A percentile compares a stretch with the other conserved stretches of the same genome.
Conservation (phyloP, 2,797 vertebrate genomes). For the Notolepis coatsorum region DNA sequence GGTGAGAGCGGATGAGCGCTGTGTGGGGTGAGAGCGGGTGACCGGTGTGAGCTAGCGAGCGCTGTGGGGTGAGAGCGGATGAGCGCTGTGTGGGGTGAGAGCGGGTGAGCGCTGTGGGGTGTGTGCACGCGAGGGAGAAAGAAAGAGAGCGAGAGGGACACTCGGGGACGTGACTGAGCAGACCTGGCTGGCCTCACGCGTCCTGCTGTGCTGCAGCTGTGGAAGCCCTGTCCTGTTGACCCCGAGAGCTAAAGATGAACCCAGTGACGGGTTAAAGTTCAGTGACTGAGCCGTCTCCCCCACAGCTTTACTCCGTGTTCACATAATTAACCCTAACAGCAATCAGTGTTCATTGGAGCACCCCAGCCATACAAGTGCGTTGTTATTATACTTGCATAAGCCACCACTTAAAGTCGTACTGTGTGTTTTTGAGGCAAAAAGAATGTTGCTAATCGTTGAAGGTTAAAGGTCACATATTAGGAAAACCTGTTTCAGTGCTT, state of each 20-base stretch:
- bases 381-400: constrained; percentile 52
- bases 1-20: no score
- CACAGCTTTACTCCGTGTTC: constrained; percentile 51
- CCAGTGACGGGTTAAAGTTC: constrained; percentile 51
- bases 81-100: no score
- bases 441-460: background rate
- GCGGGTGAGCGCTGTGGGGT: no score
- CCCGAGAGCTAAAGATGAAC: constrained; percentile 43
- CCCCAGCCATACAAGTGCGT: constrained; percentile 36
- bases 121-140: no score
- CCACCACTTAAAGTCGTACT: constrained; percentile 24
- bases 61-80: no score
- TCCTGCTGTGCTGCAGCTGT: constrained; percentile 45
- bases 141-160: no score
- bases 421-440: background rate
- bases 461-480: no score
- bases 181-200: background rate
- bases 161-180: no score
- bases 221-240: constrained; percentile 54
- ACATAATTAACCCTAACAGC: constrained; percentile 67
- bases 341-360: constrained; percentile 62
- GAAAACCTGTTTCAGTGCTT: no score
- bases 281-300: constrained; percentile 42
- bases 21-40: no score
- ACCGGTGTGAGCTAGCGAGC: no score